Base-by-base conservation (phyloP, 2,797 vertebrate species). In the Cichlasoma orientale region DNA sequence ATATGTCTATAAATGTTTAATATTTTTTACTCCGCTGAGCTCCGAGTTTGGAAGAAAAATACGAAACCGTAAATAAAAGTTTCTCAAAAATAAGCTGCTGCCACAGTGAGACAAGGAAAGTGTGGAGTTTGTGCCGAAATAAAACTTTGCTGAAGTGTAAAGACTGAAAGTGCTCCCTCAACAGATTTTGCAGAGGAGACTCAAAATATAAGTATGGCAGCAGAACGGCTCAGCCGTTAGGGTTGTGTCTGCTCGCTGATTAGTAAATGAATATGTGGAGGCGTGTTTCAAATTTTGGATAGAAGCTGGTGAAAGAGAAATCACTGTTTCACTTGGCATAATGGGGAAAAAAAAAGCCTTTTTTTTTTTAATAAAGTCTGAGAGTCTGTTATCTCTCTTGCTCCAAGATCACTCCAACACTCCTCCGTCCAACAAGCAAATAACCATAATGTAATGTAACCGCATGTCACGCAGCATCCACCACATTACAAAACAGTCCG, bases 131-230 rank as follows among this genome's bases (percentile, higher is more conserved):
- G 11, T 50, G 63, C 6, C 29, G 44, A 18, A 0, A 29, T 11
- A 68, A 52, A 68, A 68, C 44, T 68, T 68, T 52, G 25, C 63
- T 31, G 23, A 68, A 68, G 63, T 78, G 76, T 58, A 68, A 59
- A 82, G 72, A 66, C 47, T 74, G 66, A 82, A 83, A 68, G 44
- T 1, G 63, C 61, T 82, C 70, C 78, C 79, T 44, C 27, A 1
- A 77, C 90, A 91, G 86, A 88, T 78, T 91, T 87, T 89, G 83
- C 80, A 87, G 78, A 85, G 84, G 74, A 85, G 81, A 86, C 74
- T 80, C 58, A 81, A 74, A 82, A 69, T 76, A 50, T 36, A 53
- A 77, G 70, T 56, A 77, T 85, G 83, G 86, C 86, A 88, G 86
- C 81, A 85, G 87, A 88, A 86, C 69, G 74, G 73, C 87, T 84